Evolutionary conservation across 2,797 vertebrate genomes (phyloP).

Genomic region (Acipenser oxyrinchus): DNA sequence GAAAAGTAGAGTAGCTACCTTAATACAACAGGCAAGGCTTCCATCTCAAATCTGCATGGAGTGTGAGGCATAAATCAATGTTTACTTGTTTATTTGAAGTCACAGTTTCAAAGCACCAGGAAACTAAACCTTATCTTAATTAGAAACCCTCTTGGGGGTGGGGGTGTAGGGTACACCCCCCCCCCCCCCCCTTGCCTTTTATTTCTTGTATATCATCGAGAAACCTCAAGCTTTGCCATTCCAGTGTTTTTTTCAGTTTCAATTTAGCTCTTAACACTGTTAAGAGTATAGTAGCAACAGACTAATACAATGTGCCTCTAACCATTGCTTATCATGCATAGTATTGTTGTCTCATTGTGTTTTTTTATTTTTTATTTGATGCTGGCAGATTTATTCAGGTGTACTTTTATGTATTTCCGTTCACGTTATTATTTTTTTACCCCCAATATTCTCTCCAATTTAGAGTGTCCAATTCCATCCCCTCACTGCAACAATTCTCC

Average conservation of each 20-base stretch:
- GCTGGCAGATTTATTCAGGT: too few relatives aligned
- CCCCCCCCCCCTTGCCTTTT: background rate
- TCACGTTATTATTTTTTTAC: too few relatives aligned
- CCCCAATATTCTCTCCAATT: too few relatives aligned
- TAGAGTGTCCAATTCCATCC: too few relatives aligned
- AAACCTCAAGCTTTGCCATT: background rate
- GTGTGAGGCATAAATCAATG: slow-evolving; percentile 59
- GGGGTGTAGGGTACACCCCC: background rate
- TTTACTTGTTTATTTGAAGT: slow-evolving; percentile 57
- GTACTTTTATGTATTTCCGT: too few relatives aligned
- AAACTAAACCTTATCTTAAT: background rate
- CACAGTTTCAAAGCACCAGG: background rate
- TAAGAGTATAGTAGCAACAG: too few relatives aligned
- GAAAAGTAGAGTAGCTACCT: slow-evolving; percentile 57
- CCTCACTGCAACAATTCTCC: too few relatives aligned
- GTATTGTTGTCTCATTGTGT: too few relatives aligned
- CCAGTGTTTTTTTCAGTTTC: background rate
- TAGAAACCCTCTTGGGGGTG: background rate
- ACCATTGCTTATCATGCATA: too few relatives aligned
- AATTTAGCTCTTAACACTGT: background rate
- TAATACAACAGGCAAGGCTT: slow-evolving; percentile 49
- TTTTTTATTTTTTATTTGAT: too few relatives aligned
- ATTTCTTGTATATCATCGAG: background rate
- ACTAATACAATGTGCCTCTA: too few relatives aligned
- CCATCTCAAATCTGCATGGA: slow-evolving; percentile 55